Base-by-base conservation (phyloP, 2,888 invertebrate species). In the Dichetophora obliterata region DNA sequence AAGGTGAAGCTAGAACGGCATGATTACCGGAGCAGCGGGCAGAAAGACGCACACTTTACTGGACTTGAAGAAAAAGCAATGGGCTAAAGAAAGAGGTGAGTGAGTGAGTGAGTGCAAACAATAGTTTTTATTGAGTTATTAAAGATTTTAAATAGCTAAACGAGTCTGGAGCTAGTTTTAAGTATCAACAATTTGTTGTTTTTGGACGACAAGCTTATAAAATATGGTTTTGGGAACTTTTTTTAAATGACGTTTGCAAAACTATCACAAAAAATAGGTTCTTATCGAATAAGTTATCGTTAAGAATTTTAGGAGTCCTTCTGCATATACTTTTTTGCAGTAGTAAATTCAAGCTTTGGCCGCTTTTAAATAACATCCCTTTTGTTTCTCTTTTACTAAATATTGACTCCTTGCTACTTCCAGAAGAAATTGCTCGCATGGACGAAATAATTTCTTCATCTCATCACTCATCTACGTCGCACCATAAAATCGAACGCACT, bases 21-120 rank as follows among this genome's bases (percentile, higher is more conserved):
- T 87, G 87, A 87, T 87, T 82, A 87, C 87, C 72, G 87, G 87
- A 57, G 83, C 87, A 77, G 87, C 85, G 81, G 86, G 86, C 69
- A 84, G 85, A 74, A 86, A 87, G 82, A 84, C 85, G 78, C 88
- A 88, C 77, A 93, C 95, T 81, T 90, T 96, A 87, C 91, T 96
- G 85, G 96, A 97, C 91, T 93, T 95, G 90, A 97, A 97, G 90
- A 94, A 94, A 89, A 92, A 94, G 86, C 97, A 98, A 92, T 97
- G 97, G 97, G 96, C 96, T 83, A 93, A 92, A 89, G 97, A 98
- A 91, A 93, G 93, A 93, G 97, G 97, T 97, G 91, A 86, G 89
- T 37, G 19, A 16, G 37, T 66, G 37, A 43, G 14, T 43, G 43
- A 63, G 34, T 63, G 11, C 27, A 4, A 54, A 54, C 6, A 5